Conservation (phyloP, 1,140 invertebrate genomes). For the Eulimnadia texana region DNA sequence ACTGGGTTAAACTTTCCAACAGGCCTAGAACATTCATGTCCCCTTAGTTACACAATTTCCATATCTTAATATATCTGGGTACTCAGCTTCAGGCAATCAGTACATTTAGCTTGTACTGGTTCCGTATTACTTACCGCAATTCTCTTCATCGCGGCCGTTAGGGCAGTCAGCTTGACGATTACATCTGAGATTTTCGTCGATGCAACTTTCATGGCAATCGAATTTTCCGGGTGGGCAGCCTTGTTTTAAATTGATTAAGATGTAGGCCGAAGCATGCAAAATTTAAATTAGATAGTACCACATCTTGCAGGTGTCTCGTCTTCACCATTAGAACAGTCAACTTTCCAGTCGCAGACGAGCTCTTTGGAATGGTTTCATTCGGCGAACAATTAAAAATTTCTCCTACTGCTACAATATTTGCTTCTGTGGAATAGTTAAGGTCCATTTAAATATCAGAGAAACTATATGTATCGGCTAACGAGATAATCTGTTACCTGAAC, state of each 20-base stretch:
- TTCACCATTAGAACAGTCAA: constrained; percentile 23
- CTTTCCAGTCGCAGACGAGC: constrained; percentile 22
- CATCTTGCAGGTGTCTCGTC: constrained; percentile 21
- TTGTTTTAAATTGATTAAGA: constrained; percentile 19
- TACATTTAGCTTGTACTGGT: neutral
- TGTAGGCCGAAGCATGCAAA: neutral
- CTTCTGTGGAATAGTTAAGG: too few species aligned
- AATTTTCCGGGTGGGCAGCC: constrained; percentile 33
- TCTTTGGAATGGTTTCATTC: constrained; percentile 20
- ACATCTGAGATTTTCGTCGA: constrained; percentile 31
- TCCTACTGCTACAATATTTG: too few species aligned
- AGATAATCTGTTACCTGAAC: too few species aligned
- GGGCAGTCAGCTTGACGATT: constrained; percentile 33
- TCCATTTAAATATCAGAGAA: too few species aligned
- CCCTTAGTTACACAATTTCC: too few species aligned
- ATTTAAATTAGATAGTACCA: constrained; percentile 7
- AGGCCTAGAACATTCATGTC: too few species aligned
- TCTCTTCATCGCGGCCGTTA: constrained; percentile 31
- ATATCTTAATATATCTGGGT: too few species aligned
- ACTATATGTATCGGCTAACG: too few species aligned
- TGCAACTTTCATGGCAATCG: constrained; percentile 29
- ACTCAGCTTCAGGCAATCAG: too few species aligned
- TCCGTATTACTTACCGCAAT: constrained; percentile 29
- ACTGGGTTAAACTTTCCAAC: too few species aligned
- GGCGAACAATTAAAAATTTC: too few species aligned